Evolutionary conservation across 2,888 invertebrate species (phyloP), one percentile per base, ranked within the genome.

Genomic region (Physocephala rufipes): DNA sequence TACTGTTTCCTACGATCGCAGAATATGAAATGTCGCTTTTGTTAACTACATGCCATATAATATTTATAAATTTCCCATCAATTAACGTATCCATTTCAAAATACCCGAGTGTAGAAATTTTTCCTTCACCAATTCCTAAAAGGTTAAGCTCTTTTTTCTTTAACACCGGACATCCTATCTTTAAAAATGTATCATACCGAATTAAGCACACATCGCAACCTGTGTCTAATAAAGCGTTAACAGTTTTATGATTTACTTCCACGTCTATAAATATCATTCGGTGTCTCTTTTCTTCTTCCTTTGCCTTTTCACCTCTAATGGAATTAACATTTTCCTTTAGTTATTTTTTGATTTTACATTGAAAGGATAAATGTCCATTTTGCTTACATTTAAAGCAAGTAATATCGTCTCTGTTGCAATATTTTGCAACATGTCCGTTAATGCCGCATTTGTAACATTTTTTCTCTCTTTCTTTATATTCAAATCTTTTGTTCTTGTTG

Each of bases 251-350:
- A 12, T 47, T 21, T 1, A 72, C 15, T 9, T 30, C 36, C 5
- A 51, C 3, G n/a, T 51, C 12, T 51, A 19, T 51, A 51, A 51
- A 51, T 5, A 51, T 51, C 36, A 36, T 36, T 36, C 36, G 5
- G 36, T 36, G 4, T 36, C 9, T 36, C 36, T 36, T 36, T 36
- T 36, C 36, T 36, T n/a, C n/a, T n/a, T 36, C 9, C 36, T 36
- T 9, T 36, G 9, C 36, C 36, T 36, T 9, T 36, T 36, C 9
- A 9, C 9, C 36, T 36, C 36, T 36, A 36, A 36, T 36, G 9
- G 36, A 36, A 36, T 71, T 51, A 73, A 49, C 12, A 72, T 70
- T 19, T 73, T 68, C 9, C 71, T 73, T 21, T 67, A 71, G 67
- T 36, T 62, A n/a, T n/a, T 16, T 19, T 9, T 43, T 12, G 2